Conservation (phyloP, 2,888 invertebrate species). For the Eustalomyia histrio region DNA sequence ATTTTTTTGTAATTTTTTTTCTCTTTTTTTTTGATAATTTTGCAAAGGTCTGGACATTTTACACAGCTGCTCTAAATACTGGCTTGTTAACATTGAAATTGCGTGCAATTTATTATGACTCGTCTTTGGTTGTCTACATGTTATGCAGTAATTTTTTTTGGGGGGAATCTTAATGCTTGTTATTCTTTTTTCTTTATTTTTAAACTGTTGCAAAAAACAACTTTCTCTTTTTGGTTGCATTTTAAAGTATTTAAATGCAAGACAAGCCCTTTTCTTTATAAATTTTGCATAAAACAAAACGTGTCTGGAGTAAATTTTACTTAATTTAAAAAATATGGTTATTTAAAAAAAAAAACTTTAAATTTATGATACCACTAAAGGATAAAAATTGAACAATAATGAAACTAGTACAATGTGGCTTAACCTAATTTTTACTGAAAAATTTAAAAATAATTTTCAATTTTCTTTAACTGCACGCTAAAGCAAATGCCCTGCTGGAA, state of each 20-base stretch:
- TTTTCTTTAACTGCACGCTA: too few relatives aligned
- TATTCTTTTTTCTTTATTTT: conserved; percentile 12
- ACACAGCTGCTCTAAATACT: conserved; percentile 52
- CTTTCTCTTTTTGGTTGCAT: conserved; percentile 56
- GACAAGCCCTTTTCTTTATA: conserved; percentile 56
- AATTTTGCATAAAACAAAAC: conserved; percentile 32
- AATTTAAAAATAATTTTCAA: too few relatives aligned
- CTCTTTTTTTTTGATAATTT: conserved; percentile 17
- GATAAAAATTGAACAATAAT: too few relatives aligned
- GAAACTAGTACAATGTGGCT: too few relatives aligned
- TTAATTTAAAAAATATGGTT: too few relatives aligned
- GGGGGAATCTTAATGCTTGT: conserved; percentile 26
- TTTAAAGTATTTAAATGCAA: conserved; percentile 43
- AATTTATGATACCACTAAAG: too few relatives aligned
- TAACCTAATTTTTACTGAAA: too few relatives aligned
- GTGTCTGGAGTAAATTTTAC: background rate
- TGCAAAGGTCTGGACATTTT: conserved; percentile 42
- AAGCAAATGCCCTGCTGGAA: too few relatives aligned
- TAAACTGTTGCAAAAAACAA: conserved; percentile 18
- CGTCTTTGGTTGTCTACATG: background rate
- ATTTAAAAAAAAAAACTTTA: too few relatives aligned
- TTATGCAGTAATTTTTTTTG: conserved; percentile 44
- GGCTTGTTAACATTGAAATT: conserved; percentile 34
- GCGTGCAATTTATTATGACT: conserved; percentile 20
- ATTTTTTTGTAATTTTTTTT: conserved; percentile 13